Conservation (phyloP, 2,113 vertebrate species). For the Anser cygnoides region DNA sequence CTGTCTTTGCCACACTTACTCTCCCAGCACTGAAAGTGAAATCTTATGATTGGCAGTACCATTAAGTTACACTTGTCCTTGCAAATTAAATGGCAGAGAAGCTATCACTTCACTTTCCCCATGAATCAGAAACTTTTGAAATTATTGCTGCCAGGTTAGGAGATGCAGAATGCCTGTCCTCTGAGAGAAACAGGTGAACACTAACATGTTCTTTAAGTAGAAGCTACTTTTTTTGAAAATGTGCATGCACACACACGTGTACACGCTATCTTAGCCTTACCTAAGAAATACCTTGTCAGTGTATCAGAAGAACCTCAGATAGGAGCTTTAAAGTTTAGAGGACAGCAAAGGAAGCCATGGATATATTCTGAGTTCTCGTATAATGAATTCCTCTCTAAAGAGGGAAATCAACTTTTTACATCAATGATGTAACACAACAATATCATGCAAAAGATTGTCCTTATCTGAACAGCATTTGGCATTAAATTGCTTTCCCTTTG, state of each 20-base stretch:
- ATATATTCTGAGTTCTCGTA: not conserved
- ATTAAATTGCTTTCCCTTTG: not conserved
- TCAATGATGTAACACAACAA: not conserved
- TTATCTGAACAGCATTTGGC: not conserved
- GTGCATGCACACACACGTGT: not conserved
- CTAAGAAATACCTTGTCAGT: not conserved
- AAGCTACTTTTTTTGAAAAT: not conserved
- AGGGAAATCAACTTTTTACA: not conserved
- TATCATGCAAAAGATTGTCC: not conserved
- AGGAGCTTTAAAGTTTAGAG: not conserved
- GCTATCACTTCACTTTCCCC: not conserved
- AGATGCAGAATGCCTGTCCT: not conserved
- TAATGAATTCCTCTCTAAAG: not conserved
- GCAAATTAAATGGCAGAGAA: not conserved
- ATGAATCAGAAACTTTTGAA: not conserved
- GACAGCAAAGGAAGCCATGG: not conserved
- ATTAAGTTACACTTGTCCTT: not conserved
- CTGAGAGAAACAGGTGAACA: not conserved
- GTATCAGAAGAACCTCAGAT: not conserved
- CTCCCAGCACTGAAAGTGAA: not conserved
- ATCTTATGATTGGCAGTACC: not conserved
- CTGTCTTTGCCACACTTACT: not conserved
- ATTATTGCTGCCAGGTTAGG: not conserved
- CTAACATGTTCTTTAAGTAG: not conserved
- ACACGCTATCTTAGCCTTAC: not conserved